Percentiles rank a stretch among this genome's conserved stretches.
phyloP scores from a whole-genome alignment of 2,888 invertebrate genomes.

The Xestobium rufovillosum region DNA sequence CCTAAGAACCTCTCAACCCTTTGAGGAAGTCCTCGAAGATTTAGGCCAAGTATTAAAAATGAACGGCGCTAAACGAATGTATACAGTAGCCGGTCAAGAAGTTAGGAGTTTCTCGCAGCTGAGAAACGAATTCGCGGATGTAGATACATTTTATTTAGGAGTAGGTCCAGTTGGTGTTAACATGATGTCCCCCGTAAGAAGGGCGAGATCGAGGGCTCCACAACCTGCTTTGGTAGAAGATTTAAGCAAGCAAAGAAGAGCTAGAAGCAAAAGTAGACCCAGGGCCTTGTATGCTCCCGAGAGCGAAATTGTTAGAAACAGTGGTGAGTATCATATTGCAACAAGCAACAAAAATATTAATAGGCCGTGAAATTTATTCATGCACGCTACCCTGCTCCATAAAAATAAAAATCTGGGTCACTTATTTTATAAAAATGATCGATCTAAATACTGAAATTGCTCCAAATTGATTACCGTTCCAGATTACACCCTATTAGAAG shows the following conservation, averaged over 20 bases:
- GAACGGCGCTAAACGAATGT: slow-evolving; percentile 85
- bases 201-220: slow-evolving; percentile 57
- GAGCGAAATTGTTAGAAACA: slow-evolving; percentile 70
- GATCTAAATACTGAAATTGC: slow-evolving; percentile 3
- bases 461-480: too few relatives aligned
- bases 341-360: slow-evolving; percentile 8
- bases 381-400: background rate
- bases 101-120: slow-evolving; percentile 91
- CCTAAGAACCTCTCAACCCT: slow-evolving; percentile 85
- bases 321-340: slow-evolving; percentile 48
- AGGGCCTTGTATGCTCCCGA: slow-evolving; percentile 78
- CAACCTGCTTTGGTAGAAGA: slow-evolving; percentile 49
- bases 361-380: too few relatives aligned
- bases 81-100: slow-evolving; percentile 86
- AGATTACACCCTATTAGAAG: slow-evolving; percentile 79
- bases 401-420: background rate
- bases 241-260: slow-evolving; percentile 51
- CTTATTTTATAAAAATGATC: slow-evolving; percentile 8
- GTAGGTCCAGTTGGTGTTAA: slow-evolving; percentile 46
- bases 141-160: slow-evolving; percentile 84
- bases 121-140: slow-evolving; percentile 84
- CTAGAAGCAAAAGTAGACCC: slow-evolving; percentile 78
- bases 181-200: slow-evolving; percentile 57
- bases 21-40: slow-evolving; percentile 89
- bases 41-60: slow-evolving; percentile 88